Evolutionary conservation across 2,888 invertebrate genomes (phyloP).

Genomic region (Drosophila mayaguana): DNA sequence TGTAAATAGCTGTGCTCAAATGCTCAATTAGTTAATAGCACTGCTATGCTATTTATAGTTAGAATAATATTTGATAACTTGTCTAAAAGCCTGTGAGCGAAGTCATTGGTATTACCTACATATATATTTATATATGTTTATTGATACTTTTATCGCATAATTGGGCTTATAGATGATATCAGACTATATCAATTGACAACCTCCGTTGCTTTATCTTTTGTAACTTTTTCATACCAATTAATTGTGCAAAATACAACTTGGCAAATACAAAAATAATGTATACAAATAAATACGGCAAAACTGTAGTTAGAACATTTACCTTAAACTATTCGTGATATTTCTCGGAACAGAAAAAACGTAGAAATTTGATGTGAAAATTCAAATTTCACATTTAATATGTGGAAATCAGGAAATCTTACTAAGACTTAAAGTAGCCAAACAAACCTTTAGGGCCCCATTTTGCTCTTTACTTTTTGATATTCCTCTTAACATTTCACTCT

Average conservation of each 20-base stretch:
- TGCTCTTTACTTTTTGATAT: not conserved
- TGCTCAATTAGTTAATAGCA: no score
- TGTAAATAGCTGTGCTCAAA: no score
- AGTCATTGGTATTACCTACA: not conserved
- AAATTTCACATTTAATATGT: not conserved
- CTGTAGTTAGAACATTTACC: not conserved
- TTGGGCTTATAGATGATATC: constrained; percentile 3
- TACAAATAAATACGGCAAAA: not conserved
- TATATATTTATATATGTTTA: not conserved
- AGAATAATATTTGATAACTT: not conserved
- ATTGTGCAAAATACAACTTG: not conserved
- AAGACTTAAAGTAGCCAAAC: not conserved
- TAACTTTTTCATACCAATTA: not conserved
- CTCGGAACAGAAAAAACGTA: not conserved
- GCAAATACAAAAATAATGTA: not conserved
- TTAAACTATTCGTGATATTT: not conserved
- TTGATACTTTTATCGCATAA: not conserved
- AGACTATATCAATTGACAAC: not conserved
- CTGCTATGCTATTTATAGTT: not conserved
- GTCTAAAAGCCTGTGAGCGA: not conserved
- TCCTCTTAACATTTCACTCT: not conserved
- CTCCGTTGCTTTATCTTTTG: not conserved
- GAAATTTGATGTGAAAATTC: not conserved
- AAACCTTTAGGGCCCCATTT: not conserved
- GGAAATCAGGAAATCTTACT: not conserved